Conservation (phyloP, 2,888 invertebrate species). For the Hedya salicella region DNA sequence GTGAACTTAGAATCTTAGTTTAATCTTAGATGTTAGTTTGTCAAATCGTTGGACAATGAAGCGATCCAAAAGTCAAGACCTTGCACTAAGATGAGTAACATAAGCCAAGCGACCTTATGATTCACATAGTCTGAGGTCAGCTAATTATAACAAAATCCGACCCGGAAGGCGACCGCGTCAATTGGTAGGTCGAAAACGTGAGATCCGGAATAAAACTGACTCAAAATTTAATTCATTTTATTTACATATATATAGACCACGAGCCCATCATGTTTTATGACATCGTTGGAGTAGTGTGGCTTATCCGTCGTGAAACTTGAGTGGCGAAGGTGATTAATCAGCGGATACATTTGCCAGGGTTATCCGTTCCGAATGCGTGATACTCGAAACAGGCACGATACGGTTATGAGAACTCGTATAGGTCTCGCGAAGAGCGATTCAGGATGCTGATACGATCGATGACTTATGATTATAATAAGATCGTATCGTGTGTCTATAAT, state of each 20-base stretch:
- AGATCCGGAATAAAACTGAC: constrained; percentile 53
- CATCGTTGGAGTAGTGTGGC: background rate
- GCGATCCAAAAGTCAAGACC: constrained; percentile 50
- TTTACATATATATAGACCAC: constrained; percentile 5
- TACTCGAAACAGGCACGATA: constrained; percentile 12
- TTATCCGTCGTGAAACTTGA: constrained; percentile 4
- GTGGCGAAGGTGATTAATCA: constrained; percentile 10
- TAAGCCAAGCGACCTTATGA: constrained; percentile 61
- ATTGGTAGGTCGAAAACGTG: constrained; percentile 66
- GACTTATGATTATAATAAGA: too few species aligned
- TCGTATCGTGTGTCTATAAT: too few species aligned
- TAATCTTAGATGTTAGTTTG: background rate
- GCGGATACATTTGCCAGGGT: background rate
- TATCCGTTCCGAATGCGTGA: constrained; percentile 13
- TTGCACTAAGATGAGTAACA: constrained; percentile 65
- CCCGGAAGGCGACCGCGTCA: constrained; percentile 68
- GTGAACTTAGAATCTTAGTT: too few species aligned
- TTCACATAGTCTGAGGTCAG: constrained; percentile 58
- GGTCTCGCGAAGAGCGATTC: constrained; percentile 12
- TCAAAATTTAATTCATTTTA: constrained; percentile 21
- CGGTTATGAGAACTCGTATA: constrained; percentile 9
- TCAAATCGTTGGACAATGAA: too few species aligned
- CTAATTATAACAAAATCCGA: constrained; percentile 68
- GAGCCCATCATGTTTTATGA: constrained; percentile 15
- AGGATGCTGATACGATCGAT: constrained; percentile 4